phyloP scores from a whole-genome alignment of 2,888 invertebrate genomes.

The Andrena camellia region DNA sequence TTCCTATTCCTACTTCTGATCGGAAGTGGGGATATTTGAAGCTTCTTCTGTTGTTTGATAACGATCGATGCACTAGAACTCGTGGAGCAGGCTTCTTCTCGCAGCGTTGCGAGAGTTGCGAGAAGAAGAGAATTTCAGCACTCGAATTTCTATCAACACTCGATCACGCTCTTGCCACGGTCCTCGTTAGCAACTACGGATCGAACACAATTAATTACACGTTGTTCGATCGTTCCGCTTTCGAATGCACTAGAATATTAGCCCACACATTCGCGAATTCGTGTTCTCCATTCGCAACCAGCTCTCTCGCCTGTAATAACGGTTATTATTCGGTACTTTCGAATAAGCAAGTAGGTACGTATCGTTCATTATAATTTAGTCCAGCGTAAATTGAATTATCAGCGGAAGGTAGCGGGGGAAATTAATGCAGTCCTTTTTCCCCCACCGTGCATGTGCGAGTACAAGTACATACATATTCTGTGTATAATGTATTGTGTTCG shows the following conservation, averaged over 20 bases:
- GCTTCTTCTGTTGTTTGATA: background rate
- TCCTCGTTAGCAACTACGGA: constrained; percentile 10
- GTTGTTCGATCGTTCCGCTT: constrained; percentile 27
- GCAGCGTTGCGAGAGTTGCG: no score
- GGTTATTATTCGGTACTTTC: constrained; percentile 3
- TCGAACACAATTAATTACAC: constrained; percentile 31
- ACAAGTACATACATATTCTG: background rate
- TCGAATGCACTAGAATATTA: constrained; percentile 6
- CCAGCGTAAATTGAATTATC: constrained; percentile 15
- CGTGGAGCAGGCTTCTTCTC: background rate
- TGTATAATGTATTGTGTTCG: background rate
- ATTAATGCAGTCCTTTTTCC: constrained; percentile 11
- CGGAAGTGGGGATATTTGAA: background rate
- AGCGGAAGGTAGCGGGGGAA: background rate
- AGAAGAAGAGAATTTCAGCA: no score
- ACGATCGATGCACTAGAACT: background rate
- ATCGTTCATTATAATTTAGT: constrained; percentile 11
- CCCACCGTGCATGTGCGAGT: background rate
- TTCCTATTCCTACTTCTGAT: background rate
- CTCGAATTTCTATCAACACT: background rate
- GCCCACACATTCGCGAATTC: constrained; percentile 7
- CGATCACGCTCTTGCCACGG: background rate
- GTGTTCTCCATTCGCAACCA: background rate
- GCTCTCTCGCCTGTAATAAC: constrained; percentile 5
- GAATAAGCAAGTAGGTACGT: constrained; percentile 8